Evolutionary conservation across 2,888 invertebrate genomes (phyloP), one percentile per base, ranked within the genome.

Genomic region (Dromius quadrimaculatus): DNA sequence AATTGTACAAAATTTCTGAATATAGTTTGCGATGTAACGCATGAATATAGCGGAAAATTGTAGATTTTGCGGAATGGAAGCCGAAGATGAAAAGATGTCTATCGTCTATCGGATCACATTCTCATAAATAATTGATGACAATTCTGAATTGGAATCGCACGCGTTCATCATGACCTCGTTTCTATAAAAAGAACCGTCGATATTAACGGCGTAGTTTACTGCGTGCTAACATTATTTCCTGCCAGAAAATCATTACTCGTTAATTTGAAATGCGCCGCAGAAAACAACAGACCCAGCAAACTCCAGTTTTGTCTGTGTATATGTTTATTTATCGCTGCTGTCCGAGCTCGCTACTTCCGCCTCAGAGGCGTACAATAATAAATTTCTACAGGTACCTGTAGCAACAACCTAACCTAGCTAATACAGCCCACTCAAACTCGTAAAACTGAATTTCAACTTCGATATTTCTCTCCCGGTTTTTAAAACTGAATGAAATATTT

Each of bases 171-270:
- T 69, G 68, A 69, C 68, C 68, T 61, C 59, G 45, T 69, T 69
- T 69, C 68, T 69, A 69, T 69, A 69, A 69, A 69, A 69, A 69
- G 68, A 69, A 69, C 61, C 68, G 68, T 69, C 68, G 68, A 69
- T 69, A 69, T 69, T 69, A 69, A 69, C 59, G 59, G 43, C 61
- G 68, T 41, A 69, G 68, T 69, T 69, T 59, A 69, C 59, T 69
- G 68, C 68, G 68, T 69, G 68, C 66, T 66, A 66, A 66, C 66
- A 66, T 66, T 66, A 66, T 66, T 66, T 66, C 66, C 66, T 66
- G 66, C 66, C 66, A 66, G 66, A 66, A 66, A 66, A 66, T 66
- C 66, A 66, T 66, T 66, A 66, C 59, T 59, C 59, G 59, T 59
- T 59, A 59, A 59, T 59, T 59, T 59, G 59, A 59, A 59, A 59